Base-by-base conservation (phyloP, 2,113 vertebrate genomes). In the Syngnathoides biaculeatus region DNA sequence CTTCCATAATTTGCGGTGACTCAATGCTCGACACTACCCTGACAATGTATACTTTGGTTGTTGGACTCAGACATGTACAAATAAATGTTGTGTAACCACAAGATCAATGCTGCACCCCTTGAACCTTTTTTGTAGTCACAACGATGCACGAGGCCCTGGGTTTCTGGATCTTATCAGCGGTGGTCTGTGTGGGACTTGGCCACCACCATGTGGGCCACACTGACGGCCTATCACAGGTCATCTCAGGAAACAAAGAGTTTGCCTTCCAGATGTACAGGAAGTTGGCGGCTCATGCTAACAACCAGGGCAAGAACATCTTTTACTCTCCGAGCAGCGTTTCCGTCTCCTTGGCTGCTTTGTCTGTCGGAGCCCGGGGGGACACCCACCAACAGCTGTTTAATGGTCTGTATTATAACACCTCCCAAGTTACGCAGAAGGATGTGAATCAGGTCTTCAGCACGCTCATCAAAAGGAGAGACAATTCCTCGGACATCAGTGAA, bases 281-380 rank as follows among this genome's bases (percentile, higher is more conserved):
- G 4, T 55, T 94, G n/a, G 81, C 83, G 30, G 20, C 53, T 72
- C 70, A 73, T 11, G n/a, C 80, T 0, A 70, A 74, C 35, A 75
- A 69, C 13, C 70, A 76, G 48, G 75, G 80, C 57, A 81, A 85
- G 69, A 95, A 95, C n/a, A 75, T 93, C 68, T 92, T 95, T 79
- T 94, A 88, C 83, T 95, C 93, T 45, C 92, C 94, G 2, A 40
- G 75, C 12, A 93, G 92, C 43, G 85, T 92, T 73, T 94, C 90
- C 27, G 56, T 78, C 4, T 84, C 87, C 53, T 90, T 95, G 84
- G 87, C 89, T 43, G 88, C 91, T 40, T 76, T 94, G 67, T 88
- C 88, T 0, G 79, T 87, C 35, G 89, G 89, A 63, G 90, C 93
- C 2, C 83, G 66, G 9, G 89, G 77, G 19, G 79, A 83, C 35